Evolutionary conservation across 2,888 invertebrate genomes (phyloP), one percentile per base, ranked within the genome.

Genomic region (Athetis lepigone): DNA sequence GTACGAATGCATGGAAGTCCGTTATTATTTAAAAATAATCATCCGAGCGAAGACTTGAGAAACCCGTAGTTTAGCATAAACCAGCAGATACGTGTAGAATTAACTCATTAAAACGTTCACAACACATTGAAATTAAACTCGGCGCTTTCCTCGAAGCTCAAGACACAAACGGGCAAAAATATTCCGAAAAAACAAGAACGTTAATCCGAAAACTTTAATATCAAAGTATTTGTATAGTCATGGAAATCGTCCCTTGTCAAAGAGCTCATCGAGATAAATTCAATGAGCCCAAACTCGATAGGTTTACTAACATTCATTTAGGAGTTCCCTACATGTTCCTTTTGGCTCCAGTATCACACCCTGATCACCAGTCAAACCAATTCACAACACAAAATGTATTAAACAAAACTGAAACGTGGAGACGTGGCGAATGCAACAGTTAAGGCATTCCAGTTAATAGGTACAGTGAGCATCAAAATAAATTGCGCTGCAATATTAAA

Each of bases 281-380:
- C 3, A 42, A 42, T 8, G 23, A 71, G n/a, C 29, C 42, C 9
- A 49, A 49, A 43, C 43, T 43, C 18, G 9, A 18, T 25, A 3
- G 19, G 25, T n/a, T 29, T 43, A 19, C 27, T n/a, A 11, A 43
- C 6, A 33, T 3, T 18, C 16, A 21, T 19, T 11, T 9, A n/a
- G 2, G 6, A 39, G 5, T 60, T 43, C 70, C 7, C 19, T 60
- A 19, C 23, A 9, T 25, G 2, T 8, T 13, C 2, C 0, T 4
- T 18, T 45, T 3, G 9, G 8, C 18, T 16, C n/a, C 18, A 39
- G 2, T 4, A 29, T 3, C 19, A 60, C 19, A 16, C 23, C 23
- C 5, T 25, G 9, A 50, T 4, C 18, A 9, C 39, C 0, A 42
- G 4, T 36, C 18, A 13, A 69, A 37, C 5, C 29, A 29, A 19